phyloP scores from a whole-genome alignment of 1,140 invertebrate species.

The Eueides isabella region DNA sequence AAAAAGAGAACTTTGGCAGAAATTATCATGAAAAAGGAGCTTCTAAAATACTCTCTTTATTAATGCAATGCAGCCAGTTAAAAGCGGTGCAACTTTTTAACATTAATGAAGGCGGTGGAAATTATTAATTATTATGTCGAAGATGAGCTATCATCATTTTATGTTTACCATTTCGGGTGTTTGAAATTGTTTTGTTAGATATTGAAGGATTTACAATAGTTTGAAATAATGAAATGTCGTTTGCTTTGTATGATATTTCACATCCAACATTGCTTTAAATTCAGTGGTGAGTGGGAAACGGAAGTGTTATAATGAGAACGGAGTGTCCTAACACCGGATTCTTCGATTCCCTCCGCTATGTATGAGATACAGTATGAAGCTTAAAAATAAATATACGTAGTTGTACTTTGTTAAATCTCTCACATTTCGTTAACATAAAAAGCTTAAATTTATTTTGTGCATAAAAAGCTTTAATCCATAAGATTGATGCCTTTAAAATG shows the following conservation, averaged over 20 bases:
- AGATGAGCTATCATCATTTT: conserved; percentile 5
- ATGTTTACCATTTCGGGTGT: conserved; percentile 2
- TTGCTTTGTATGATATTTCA: too few species aligned
- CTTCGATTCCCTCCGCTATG: too few species aligned
- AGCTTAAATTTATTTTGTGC: too few species aligned
- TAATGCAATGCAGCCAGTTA: conserved; percentile 34
- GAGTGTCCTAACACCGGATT: too few species aligned
- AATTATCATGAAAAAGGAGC: conserved; percentile 61
- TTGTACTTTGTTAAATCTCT: too few species aligned
- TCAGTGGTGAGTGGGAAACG: too few species aligned
- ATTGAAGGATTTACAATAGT: background rate
- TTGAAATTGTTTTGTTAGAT: background rate
- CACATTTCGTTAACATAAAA: too few species aligned
- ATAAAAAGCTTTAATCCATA: too few species aligned
- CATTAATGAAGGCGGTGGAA: conserved; percentile 24
- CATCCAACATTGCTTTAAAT: too few species aligned
- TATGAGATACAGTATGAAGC: too few species aligned
- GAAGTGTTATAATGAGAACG: too few species aligned
- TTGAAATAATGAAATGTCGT: background rate
- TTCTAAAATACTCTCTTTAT: conserved; percentile 38
- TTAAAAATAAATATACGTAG: too few species aligned
- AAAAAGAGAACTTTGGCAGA: conserved; percentile 55
- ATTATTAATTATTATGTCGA: conserved; percentile 12
- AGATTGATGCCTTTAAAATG: conserved; percentile 3
- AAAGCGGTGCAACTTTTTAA: conserved; percentile 36